Percentiles rank a stretch among this genome's conserved stretches.
Evolutionary conservation across 2,888 invertebrate genomes (phyloP).

Genomic region (Monopis laevigella): DNA sequence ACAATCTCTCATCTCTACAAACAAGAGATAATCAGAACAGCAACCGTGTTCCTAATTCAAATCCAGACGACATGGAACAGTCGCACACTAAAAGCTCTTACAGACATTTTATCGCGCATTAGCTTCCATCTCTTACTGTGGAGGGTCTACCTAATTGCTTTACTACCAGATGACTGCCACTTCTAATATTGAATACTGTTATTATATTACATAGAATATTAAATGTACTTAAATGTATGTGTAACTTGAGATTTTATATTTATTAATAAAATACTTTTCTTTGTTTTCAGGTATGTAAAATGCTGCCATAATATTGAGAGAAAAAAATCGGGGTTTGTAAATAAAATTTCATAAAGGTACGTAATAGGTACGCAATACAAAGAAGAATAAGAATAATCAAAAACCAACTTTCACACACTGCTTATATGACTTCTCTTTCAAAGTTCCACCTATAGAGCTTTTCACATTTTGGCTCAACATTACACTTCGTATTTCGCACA

Average conservation of each 20-base stretch:
- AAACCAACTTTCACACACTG: too few species aligned
- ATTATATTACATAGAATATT: background rate
- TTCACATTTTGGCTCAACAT: slow-evolving; percentile 18
- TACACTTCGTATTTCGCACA: slow-evolving; percentile 19
- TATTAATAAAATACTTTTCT: background rate
- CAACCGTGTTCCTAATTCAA: background rate
- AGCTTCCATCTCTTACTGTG: slow-evolving; percentile 6
- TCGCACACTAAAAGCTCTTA: slow-evolving; percentile 3
- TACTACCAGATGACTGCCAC: slow-evolving; percentile 6
- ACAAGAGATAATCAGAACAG: too few species aligned
- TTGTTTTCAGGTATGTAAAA: slow-evolving; percentile 11
- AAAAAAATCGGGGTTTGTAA: background rate
- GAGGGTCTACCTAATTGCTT: slow-evolving; percentile 8
- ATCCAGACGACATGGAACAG: slow-evolving; percentile 2
- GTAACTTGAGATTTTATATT: too few species aligned
- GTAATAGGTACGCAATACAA: too few species aligned
- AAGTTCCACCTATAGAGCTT: too few species aligned
- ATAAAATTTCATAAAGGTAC: too few species aligned
- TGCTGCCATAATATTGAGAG: background rate
- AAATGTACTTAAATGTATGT: too few species aligned
- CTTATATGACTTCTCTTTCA: too few species aligned
- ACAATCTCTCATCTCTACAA: too few species aligned
- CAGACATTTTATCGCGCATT: slow-evolving; percentile 10
- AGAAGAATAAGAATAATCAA: too few species aligned
- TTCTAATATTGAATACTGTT: background rate